Evolutionary conservation across 37 sponge, comb jelly and placozoan species (phyloP), one percentile per base, ranked within the genome.

Genomic region (Geodia barretti): DNA sequence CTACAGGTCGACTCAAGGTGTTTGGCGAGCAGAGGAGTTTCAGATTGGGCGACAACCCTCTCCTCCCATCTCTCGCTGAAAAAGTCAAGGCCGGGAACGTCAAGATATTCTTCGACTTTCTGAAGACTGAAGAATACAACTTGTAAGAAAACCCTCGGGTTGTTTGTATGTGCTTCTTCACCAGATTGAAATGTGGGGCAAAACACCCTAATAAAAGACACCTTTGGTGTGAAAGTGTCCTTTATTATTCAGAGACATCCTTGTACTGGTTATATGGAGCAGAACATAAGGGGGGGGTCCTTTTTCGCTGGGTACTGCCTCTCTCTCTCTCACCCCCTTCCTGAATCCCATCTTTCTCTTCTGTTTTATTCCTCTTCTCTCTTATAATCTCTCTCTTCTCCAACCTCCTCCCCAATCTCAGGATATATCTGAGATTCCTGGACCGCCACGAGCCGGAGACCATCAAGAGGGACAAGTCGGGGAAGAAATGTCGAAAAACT

Each of bases 111-210:
- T 77, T 92, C n/a, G 91, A 96, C 42, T 92, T 77, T 67, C 82
- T 96, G 62, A 89, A 74, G 70, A 75, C 87, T 31, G 85, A 92
- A 41, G 88, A 85, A n/a, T 96, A 96, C 79, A 80, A 76, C 39
- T 60, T 58, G 90, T 89, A 39, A 40, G 90, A 86, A 0, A 31
- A 20, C 54, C 9, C 33, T 14, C 39, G 2, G 2, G 7, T 34
- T 30, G 38, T 33, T 31, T 25, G 9, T 26, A 3, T 35, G 23
- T 3, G 43, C 43, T n/a, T 11, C 73, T 43, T 24, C 67, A 65
- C 67, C 67, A 8, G 25, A 7, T 9, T 65, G 8, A 11, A 26
- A 65, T 7, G 25, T 26, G 8, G 25, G 20, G 8, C 25, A 59
- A 19, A 11, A 59, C 60, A 11, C 11, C 60, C 11, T 21, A 59